Evolutionary conservation across 1,140 invertebrate genomes (phyloP).

Genomic region (Musca domestica): DNA sequence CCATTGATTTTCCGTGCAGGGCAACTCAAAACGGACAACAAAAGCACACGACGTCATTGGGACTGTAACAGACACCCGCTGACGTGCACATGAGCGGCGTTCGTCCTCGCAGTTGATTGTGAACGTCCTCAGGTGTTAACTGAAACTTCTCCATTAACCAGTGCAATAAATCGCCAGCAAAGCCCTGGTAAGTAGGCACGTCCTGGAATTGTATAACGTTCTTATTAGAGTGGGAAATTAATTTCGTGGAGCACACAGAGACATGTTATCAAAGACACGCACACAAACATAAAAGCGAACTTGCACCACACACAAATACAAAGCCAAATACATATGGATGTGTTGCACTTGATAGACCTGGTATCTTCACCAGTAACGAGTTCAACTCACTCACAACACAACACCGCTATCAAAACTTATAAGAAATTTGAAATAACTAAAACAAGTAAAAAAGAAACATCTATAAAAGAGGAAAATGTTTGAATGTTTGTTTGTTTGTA

Average conservation of each 20-base stretch:
- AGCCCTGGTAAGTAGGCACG: slow-evolving; percentile 3
- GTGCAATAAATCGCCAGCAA: background rate
- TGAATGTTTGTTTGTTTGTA: too few species aligned
- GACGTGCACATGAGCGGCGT: background rate
- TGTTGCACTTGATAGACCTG: too few species aligned
- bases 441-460: too few species aligned
- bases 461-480: too few species aligned
- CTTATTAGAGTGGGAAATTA: background rate
- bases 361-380: too few species aligned
- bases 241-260: too few species aligned
- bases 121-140: background rate
- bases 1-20: background rate
- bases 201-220: slow-evolving; percentile 1
- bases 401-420: too few species aligned
- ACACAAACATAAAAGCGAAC: too few species aligned
- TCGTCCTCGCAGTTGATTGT: background rate
- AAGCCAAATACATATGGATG: background rate
- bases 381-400: too few species aligned
- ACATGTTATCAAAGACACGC: too few species aligned
- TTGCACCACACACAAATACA: background rate
- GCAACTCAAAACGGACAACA: slow-evolving; percentile 13
- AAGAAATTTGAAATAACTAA: too few species aligned
- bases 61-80: slow-evolving; percentile 1
- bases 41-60: background rate
- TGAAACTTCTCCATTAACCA: slow-evolving; percentile 7